A percentile compares a stretch with the other conserved stretches of the same genome.
phyloP scores from a whole-genome alignment of 2,113 vertebrate genomes.

The Pangasianodon hypophthalmus region DNA sequence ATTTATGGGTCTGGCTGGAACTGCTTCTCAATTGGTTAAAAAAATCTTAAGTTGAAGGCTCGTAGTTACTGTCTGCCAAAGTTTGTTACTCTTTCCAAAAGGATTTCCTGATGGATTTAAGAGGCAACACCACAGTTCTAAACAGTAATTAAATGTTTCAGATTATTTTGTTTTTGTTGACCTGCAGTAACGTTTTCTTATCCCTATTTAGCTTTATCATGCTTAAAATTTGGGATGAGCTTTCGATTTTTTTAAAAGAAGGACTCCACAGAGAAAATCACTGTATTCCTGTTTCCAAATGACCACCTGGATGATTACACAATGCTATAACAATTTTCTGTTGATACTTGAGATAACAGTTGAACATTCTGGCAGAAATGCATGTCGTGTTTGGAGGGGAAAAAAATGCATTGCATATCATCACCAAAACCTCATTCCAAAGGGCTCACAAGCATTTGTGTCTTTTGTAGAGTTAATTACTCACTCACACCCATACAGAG shows the following conservation, averaged over 20 bases:
- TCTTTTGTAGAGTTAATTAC: not conserved
- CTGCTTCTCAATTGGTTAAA: not conserved
- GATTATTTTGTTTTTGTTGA: not conserved
- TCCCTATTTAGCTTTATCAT: not conserved
- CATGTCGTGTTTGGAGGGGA: not conserved
- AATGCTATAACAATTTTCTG: not conserved
- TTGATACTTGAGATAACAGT: not conserved
- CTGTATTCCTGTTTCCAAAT: not conserved
- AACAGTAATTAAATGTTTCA: not conserved
- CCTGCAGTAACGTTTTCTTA: not conserved
- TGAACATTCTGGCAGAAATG: not conserved
- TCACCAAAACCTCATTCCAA: not conserved
- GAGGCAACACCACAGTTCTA: no score
- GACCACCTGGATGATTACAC: not conserved
- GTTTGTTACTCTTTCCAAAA: not conserved
- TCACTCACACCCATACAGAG: not conserved
- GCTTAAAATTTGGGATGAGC: not conserved
- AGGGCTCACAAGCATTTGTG: not conserved
- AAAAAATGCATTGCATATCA: not conserved
- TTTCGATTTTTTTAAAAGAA: not conserved
- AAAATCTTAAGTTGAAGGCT: not conserved
- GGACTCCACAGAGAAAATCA: not conserved
- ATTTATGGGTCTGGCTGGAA: not conserved
- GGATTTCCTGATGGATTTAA: not conserved
- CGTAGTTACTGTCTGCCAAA: not conserved